phyloP scores from a whole-genome alignment of 2,113 vertebrate genomes.

The Galemys pyrenaicus region DNA sequence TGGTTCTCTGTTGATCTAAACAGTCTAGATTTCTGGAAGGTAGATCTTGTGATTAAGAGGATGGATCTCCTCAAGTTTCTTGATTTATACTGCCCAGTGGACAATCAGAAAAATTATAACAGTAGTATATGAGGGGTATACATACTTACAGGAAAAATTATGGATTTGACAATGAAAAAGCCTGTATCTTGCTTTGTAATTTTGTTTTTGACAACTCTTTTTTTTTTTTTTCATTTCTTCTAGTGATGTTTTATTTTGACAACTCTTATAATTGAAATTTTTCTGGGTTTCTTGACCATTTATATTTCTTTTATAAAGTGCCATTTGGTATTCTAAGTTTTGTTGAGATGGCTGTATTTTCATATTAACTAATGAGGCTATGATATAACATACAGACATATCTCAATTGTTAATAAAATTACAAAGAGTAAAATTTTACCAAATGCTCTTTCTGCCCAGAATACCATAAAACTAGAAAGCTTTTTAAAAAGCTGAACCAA shows the following conservation, averaged over 20 bases:
- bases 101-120: background rate
- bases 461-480: no score
- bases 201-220: constrained; percentile 18
- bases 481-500: no score
- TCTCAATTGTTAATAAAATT: no score
- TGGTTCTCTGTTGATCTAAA: background rate
- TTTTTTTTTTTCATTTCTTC: no score
- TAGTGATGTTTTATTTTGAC: no score
- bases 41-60: background rate
- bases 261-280: background rate
- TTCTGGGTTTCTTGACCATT: background rate
- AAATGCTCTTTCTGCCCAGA: no score
- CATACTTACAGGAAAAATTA: background rate
- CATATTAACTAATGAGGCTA: background rate
- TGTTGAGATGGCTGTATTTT: background rate
- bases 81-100: background rate
- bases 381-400: background rate
- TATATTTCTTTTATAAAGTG: background rate
- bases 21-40: background rate
- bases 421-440: no score
- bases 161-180: background rate
- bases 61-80: background rate
- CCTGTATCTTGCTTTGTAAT: background rate
- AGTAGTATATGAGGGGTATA: background rate
- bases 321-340: background rate